Conservation (phyloP, 2,888 invertebrate genomes). For the Heterodera filipjevi region DNA sequence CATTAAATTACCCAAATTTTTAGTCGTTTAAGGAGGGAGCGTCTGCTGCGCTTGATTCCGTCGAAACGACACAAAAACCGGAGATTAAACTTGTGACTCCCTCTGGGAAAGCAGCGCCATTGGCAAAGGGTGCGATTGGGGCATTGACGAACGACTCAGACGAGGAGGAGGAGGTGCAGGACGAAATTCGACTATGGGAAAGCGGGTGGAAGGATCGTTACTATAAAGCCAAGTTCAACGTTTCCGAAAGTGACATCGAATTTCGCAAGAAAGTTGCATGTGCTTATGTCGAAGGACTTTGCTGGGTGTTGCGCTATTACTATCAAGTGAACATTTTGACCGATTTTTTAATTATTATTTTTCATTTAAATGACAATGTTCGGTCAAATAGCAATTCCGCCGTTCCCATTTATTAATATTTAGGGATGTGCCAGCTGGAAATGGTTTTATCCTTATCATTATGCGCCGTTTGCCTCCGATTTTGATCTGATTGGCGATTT, state of each 20-base stretch:
- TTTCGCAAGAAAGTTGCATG: constrained; percentile 82
- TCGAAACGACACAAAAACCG: constrained; percentile 14
- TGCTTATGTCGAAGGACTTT: constrained; percentile 91
- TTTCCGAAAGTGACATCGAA: constrained; percentile 68
- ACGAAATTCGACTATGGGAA: constrained; percentile 74
- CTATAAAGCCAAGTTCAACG: constrained; percentile 67
- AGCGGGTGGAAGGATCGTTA: constrained; percentile 97
- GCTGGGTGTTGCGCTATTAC: constrained; percentile 97
- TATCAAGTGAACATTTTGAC: constrained; percentile 75
- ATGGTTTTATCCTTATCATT: constrained; percentile 99
- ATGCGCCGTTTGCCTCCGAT: constrained; percentile 98
- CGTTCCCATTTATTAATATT: neutral
- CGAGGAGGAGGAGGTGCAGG: constrained; percentile 53
- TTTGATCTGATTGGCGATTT: constrained; percentile 85
- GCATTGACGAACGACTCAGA: constrained; percentile 37
- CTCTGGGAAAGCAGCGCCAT: constrained; percentile 16
- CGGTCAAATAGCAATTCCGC: no score
- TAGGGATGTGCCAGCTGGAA: constrained; percentile 96
- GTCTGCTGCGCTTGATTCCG: neutral
- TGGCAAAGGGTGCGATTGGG: constrained; percentile 18
- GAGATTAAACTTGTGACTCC: constrained; percentile 10
- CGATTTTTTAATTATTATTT: constrained; percentile 2
- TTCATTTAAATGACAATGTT: no score
- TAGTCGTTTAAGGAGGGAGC: constrained; percentile 48
- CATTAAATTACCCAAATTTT: constrained; percentile 33